Percentiles rank a stretch among this genome's conserved stretches.
Evolutionary conservation across 2,888 invertebrate genomes (phyloP).

Genomic region (Phaedon cochleariae): DNA sequence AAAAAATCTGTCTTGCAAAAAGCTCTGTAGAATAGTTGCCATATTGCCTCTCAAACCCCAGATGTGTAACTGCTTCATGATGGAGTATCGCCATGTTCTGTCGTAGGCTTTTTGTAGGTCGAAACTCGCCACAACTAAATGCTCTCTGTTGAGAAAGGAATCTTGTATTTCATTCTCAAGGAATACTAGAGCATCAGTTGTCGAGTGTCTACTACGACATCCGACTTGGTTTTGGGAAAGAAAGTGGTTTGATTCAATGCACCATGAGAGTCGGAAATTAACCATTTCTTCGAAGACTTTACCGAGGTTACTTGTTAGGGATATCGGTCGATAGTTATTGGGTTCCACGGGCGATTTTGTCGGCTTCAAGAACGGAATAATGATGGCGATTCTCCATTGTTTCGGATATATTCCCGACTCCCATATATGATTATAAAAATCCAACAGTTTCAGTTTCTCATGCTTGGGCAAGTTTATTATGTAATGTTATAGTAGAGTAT

Average conservation of each 20-base stretch:
- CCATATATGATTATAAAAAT: too few species aligned
- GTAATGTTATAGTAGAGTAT: too few species aligned
- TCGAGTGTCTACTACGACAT: too few species aligned
- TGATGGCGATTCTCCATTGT: too few species aligned
- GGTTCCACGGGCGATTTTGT: too few species aligned
- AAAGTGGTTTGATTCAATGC: background rate
- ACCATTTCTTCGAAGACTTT: constrained; percentile 10
- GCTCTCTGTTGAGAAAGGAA: background rate
- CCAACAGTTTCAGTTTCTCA: too few species aligned
- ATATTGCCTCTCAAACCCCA: constrained; percentile 18
- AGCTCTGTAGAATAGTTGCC: too few species aligned
- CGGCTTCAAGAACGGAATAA: too few species aligned
- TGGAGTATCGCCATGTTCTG: constrained; percentile 10
- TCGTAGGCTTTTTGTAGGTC: constrained; percentile 18
- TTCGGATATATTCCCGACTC: too few species aligned
- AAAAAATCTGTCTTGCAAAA: too few species aligned
- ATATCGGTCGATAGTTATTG: too few species aligned
- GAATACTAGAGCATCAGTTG: background rate
- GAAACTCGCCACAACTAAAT: constrained; percentile 8
- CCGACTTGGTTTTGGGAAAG: background rate
- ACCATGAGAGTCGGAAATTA: background rate
- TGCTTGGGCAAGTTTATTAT: too few species aligned
- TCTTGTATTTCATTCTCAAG: background rate
- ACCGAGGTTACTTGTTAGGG: background rate
- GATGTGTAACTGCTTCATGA: constrained; percentile 25